A percentile compares a stretch with the other conserved stretches of the same genome.
phyloP scores from a whole-genome alignment of 2,888 invertebrate genomes.

The Phalangium opilio region DNA sequence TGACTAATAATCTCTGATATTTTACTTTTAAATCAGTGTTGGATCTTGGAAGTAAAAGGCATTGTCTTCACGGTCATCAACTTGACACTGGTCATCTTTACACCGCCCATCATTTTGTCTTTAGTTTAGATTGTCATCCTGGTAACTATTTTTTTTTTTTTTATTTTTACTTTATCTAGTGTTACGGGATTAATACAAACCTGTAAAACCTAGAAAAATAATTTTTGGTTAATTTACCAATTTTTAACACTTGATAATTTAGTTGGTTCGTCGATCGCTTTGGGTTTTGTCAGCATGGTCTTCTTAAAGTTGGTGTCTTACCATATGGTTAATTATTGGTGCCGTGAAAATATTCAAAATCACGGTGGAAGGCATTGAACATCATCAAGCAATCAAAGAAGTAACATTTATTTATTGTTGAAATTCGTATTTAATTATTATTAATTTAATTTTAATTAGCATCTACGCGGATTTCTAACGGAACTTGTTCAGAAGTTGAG shows the following conservation, averaged over 20 bases:
- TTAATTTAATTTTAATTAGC: too few species aligned
- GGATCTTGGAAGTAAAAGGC: conserved; percentile 8
- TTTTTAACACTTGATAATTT: too few species aligned
- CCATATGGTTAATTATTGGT: conserved; percentile 75
- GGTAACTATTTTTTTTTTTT: conserved; percentile 19
- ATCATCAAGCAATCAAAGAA: too few species aligned
- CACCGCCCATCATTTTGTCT: conserved; percentile 30
- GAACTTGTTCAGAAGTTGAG: neutral
- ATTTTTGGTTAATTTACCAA: too few species aligned
- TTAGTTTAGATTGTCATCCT: conserved; percentile 29
- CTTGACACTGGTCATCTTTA: conserved; percentile 24
- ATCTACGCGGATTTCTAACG: neutral
- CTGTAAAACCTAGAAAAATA: conserved; percentile 5
- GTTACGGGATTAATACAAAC: too few species aligned
- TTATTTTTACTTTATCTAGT: too few species aligned
- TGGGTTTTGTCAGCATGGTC: conserved; percentile 62
- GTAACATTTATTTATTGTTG: too few species aligned
- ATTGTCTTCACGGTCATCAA: conserved; percentile 24
- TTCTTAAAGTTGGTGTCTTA: conserved; percentile 94
- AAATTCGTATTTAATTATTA: too few species aligned
- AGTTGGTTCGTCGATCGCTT: conserved; percentile 73
- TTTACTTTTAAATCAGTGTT: conserved; percentile 6
- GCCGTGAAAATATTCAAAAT: conserved; percentile 37
- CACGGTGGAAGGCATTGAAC: neutral
- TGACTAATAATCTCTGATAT: too few species aligned